Conservation (phyloP, 2,113 vertebrate species). For the Synodontis membranacea region DNA sequence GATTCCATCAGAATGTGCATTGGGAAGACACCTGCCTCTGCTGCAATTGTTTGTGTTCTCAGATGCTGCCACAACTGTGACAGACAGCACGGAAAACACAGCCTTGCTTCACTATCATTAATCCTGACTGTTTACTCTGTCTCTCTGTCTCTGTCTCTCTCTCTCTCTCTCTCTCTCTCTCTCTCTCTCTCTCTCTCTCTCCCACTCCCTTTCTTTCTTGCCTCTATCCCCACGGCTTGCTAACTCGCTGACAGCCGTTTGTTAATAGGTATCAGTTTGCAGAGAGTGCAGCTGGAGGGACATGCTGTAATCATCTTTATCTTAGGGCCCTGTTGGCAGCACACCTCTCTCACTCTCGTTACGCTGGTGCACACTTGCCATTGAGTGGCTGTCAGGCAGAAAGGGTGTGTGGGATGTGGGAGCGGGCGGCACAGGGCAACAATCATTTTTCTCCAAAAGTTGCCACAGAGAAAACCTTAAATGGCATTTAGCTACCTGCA, state of each 20-base stretch:
- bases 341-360: slow-evolving; percentile 64
- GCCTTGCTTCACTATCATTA: slow-evolving; percentile 59
- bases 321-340: slow-evolving; percentile 71
- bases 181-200: slow-evolving; percentile 17
- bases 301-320: slow-evolving; percentile 78
- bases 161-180: slow-evolving; percentile 57
- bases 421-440: slow-evolving; percentile 68
- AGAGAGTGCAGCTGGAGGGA: slow-evolving; percentile 71
- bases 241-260: slow-evolving; percentile 74
- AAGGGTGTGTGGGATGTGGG: slow-evolving; percentile 73
- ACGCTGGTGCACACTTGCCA: slow-evolving; percentile 74
- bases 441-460: slow-evolving; percentile 73
- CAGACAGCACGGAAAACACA: slow-evolving; percentile 53
- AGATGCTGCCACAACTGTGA: slow-evolving; percentile 56
- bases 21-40: slow-evolving; percentile 56
- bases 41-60: slow-evolving; percentile 65
- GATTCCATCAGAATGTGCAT: slow-evolving; percentile 28
- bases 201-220: slow-evolving; percentile 35
- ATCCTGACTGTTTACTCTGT: slow-evolving; percentile 60
- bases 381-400: slow-evolving; percentile 79
- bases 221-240: slow-evolving; percentile 65
- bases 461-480: slow-evolving; percentile 76
- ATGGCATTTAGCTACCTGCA: slow-evolving; percentile 75
- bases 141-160: slow-evolving; percentile 57
- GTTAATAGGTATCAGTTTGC: slow-evolving; percentile 74